phyloP scores from a whole-genome alignment of 2,113 vertebrate species.

The Chinchilla lanigera region DNA sequence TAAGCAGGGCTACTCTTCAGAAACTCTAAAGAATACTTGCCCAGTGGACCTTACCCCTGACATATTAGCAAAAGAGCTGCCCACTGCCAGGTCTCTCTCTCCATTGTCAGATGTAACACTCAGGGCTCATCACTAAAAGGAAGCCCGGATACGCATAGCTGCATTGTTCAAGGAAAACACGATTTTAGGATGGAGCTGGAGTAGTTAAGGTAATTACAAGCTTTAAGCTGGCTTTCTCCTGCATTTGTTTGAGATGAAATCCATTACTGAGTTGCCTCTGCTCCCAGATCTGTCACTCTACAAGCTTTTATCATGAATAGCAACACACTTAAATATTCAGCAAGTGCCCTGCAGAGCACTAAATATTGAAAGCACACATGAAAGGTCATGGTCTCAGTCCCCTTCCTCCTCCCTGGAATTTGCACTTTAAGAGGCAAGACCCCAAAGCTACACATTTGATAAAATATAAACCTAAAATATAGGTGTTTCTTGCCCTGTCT shows the following conservation, averaged over 20 bases:
- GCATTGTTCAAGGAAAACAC: neutral
- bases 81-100: neutral
- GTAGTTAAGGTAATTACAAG: neutral
- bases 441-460: neutral
- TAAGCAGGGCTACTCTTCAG: neutral
- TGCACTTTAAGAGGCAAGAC: conserved; percentile 35
- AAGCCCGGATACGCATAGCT: neutral
- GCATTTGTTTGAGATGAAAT: conserved; percentile 56
- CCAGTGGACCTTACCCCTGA: neutral
- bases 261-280: conserved; percentile 58
- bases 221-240: conserved; percentile 36
- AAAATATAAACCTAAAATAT: conserved; percentile 34
- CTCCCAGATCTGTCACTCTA: conserved; percentile 63
- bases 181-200: neutral
- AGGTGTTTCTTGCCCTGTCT: neutral
- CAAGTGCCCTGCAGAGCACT: conserved; percentile 60
- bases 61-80: neutral
- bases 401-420: neutral
- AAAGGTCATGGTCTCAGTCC: conserved; percentile 64
- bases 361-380: conserved; percentile 59
- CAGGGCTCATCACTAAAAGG: neutral
- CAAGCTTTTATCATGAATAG: conserved; percentile 75
- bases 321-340: conserved; percentile 79
- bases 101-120: neutral
- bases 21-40: neutral